phyloP scores from a whole-genome alignment of 2,113 vertebrate genomes.

The Gymnarchus niloticus region DNA sequence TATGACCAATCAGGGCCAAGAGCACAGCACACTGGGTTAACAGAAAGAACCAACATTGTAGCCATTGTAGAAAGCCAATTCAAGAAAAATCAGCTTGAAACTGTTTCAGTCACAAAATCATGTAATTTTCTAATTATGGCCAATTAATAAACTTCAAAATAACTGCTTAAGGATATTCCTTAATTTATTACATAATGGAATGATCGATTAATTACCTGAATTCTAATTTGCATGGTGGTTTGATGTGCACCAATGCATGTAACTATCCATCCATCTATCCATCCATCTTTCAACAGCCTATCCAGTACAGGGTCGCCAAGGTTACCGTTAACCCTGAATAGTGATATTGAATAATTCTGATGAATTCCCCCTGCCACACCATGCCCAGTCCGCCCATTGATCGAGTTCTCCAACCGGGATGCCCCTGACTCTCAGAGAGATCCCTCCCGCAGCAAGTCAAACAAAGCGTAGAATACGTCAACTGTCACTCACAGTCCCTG shows the following conservation, averaged over 20 bases:
- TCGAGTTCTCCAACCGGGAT: neutral
- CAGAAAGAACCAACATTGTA: too few species aligned
- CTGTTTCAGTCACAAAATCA: neutral
- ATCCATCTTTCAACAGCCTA: neutral
- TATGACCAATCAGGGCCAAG: too few species aligned
- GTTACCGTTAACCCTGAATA: too few species aligned
- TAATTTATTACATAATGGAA: neutral
- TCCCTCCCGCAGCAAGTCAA: neutral
- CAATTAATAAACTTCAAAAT: neutral
- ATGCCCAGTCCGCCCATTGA: neutral
- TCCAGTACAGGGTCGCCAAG: too few species aligned
- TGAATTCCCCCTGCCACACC: too few species aligned
- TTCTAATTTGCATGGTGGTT: neutral
- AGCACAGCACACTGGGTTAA: too few species aligned
- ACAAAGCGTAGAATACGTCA: neutral
- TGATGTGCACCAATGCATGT: neutral
- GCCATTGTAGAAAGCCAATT: too few species aligned
- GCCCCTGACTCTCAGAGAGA: neutral
- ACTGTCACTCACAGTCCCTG: neutral
- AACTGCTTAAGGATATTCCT: neutral
- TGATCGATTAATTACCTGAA: neutral
- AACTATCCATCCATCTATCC: neutral
- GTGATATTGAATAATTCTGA: too few species aligned
- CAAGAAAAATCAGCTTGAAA: neutral
- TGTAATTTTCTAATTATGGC: neutral